Evolutionary conservation across 2,797 vertebrate genomes (phyloP).

Genomic region (Kryptopterus vitreolus): DNA sequence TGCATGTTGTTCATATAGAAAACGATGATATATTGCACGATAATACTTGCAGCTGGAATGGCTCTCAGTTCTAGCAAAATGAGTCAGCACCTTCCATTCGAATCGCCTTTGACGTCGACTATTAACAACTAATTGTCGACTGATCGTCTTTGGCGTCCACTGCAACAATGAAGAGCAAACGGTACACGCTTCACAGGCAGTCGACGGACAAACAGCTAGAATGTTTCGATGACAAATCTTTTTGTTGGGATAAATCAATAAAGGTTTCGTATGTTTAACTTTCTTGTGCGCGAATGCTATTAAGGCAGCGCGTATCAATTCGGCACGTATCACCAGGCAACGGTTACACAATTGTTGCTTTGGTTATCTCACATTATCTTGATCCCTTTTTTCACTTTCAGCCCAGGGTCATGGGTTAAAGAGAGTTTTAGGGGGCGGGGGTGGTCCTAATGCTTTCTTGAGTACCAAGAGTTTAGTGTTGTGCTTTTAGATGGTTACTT

Average conservation of each 20-base stretch:
- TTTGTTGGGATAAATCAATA: not conserved
- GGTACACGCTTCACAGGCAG: too few species aligned
- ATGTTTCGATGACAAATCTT: not conserved
- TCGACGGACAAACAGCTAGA: not conserved
- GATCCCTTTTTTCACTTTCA: not conserved
- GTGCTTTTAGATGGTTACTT: not conserved
- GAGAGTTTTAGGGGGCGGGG: not conserved
- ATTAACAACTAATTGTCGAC: not conserved
- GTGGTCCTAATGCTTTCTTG: not conserved
- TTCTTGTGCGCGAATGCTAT: not conserved
- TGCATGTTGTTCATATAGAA: not conserved
- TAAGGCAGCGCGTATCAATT: not conserved
- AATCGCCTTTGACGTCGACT: not conserved
- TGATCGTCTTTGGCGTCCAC: too few species aligned
- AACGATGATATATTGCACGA: not conserved
- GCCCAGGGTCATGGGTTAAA: constrained; percentile 3
- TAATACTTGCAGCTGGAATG: not conserved
- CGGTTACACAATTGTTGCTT: not conserved
- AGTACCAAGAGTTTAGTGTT: not conserved
- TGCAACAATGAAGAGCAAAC: not conserved
- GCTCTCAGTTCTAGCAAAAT: not conserved
- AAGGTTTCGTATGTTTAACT: not conserved
- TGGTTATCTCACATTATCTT: constrained; percentile 4
- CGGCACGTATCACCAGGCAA: not conserved
- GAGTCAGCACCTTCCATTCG: not conserved